A percentile compares a stretch with the other conserved stretches of the same genome.
Evolutionary conservation across 1,140 invertebrate species (phyloP).

Genomic region (Conus betulinus): DNA sequence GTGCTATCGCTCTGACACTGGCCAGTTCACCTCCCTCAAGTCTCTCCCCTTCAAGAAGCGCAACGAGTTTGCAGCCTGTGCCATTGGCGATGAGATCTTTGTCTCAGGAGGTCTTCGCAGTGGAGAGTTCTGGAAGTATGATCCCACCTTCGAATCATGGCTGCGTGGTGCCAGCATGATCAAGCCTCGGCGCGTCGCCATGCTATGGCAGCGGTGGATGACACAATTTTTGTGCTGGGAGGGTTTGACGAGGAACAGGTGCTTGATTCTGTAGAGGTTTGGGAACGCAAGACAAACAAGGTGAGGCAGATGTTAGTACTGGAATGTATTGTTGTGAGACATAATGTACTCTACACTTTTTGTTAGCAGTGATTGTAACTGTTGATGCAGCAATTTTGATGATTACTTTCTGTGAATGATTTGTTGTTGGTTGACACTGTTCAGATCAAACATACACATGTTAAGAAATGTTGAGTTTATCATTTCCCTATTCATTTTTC

Average conservation of each 20-base stretch:
- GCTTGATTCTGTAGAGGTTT: slow-evolving; percentile 67
- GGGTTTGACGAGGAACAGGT: slow-evolving; percentile 72
- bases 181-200: slow-evolving; percentile 63
- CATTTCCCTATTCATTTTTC: no score
- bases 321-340: neutral
- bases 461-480: no score
- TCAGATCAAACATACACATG: no score
- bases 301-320: neutral
- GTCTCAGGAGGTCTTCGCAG: slow-evolving; percentile 70
- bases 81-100: slow-evolving; percentile 69
- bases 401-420: no score
- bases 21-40: slow-evolving; percentile 65
- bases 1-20: slow-evolving; percentile 62
- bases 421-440: no score
- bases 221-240: slow-evolving; percentile 67
- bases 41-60: slow-evolving; percentile 71
- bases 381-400: no score
- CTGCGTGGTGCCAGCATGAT: slow-evolving; percentile 64
- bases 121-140: slow-evolving; percentile 72
- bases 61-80: slow-evolving; percentile 70
- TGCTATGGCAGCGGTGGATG: slow-evolving; percentile 69
- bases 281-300: slow-evolving; percentile 62
- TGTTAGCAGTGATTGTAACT: no score
- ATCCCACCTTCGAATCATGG: slow-evolving; percentile 70
- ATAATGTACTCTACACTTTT: no score